Evolutionary conservation across 2,113 vertebrate genomes (phyloP), one percentile per base, ranked within the genome.

Genomic region (Todiramphus saurophagus): DNA sequence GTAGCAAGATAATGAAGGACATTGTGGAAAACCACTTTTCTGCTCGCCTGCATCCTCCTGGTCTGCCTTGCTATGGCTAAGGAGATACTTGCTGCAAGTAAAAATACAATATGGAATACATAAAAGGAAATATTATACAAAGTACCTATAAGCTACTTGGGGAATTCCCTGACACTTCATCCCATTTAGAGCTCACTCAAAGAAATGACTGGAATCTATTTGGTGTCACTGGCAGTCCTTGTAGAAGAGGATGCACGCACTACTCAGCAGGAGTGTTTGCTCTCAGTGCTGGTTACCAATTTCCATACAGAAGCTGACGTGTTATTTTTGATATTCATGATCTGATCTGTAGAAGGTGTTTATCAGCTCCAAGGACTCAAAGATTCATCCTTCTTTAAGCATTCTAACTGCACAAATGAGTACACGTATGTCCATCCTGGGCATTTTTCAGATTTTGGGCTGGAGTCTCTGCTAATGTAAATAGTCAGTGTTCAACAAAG

Each of bases 181-280:
- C n/a, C 20, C 4, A 2, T 43, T 70, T 39, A 41, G 30, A 50
- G 17, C 3, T 74, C 6, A 43, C 74, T 74, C 33, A 67, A 88
- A 77, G 51, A 77, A 84, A 95, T 64, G 24, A 48, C 14, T 53
- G 19, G 27, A 14, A 37, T 81, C 16, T 50, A 1, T 55, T 33
- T 83, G 27, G 69, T 1, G 0, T 63, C 17, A 16, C 16, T 33
- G 31, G 15, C 39, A 58, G 5, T 4, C 8, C 21, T 44, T 51
- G 50, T 46, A 27, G 55, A 58, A 56, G 23, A 78, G 11, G 63
- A 46, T 56, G 55, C 0, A 1, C 10, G 16, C 21, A 6, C 11
- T 41, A 4, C 59, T 51, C 2, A 5, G 12, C 0, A 1, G 11
- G 33, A 62, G 27, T 4, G 4, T 44, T 30, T 56, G 11, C 43